Evolutionary conservation across 2,113 vertebrate genomes (phyloP).

Genomic region (Puma concolor): DNA sequence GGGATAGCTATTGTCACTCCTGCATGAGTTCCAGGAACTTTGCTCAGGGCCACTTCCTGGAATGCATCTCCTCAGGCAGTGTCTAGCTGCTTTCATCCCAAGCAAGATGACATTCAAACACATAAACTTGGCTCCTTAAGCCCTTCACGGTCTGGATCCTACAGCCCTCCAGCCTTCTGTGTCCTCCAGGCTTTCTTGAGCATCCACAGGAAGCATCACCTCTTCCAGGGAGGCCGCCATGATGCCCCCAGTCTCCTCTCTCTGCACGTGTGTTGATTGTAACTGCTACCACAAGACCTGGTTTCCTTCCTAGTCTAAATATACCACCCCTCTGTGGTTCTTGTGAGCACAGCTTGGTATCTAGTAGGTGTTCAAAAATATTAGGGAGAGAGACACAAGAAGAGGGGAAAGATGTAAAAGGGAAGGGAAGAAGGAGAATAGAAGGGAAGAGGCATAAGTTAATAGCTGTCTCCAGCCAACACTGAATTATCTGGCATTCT

Average conservation of each 20-base stretch:
- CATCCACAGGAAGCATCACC: background rate
- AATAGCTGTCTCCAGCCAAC: background rate
- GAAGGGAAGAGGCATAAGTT: background rate
- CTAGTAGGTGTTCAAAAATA: background rate
- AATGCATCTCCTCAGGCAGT: background rate
- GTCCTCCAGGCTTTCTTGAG: background rate
- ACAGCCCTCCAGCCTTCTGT: background rate
- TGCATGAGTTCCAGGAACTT: background rate
- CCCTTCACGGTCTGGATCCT: background rate
- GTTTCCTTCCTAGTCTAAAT: background rate
- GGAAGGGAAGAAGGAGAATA: background rate
- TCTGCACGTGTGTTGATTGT: background rate
- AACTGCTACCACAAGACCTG: background rate
- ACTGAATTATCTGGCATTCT: background rate
- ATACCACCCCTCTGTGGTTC: background rate
- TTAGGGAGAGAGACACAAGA: background rate
- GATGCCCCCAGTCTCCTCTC: background rate
- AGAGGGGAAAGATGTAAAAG: background rate
- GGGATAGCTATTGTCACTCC: background rate
- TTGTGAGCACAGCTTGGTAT: background rate
- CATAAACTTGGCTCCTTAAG: background rate
- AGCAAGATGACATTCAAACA: background rate
- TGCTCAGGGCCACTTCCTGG: accelerated
- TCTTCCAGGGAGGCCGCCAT: background rate
- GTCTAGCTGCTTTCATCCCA: background rate